phyloP scores from a whole-genome alignment of 1,140 invertebrate species.

The Tyrophagus putrescentiae region DNA sequence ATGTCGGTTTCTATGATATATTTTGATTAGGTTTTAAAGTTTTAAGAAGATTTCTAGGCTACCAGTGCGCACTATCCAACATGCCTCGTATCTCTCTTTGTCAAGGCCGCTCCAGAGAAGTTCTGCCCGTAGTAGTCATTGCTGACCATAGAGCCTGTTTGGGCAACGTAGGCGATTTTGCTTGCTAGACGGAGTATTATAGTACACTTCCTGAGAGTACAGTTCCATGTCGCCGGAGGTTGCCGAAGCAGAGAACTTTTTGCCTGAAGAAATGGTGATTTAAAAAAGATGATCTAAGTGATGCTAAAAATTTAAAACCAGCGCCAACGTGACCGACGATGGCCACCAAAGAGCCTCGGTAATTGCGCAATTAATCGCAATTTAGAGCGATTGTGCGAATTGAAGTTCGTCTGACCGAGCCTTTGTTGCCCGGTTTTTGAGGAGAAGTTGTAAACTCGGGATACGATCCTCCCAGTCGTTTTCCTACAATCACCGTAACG shows the following conservation, averaged over 20 bases:
- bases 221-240: conserved; percentile 43
- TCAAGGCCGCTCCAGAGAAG: conserved; percentile 54
- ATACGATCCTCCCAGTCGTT: too few species aligned
- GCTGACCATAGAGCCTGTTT: conserved; percentile 89
- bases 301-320: too few species aligned
- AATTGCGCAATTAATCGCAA: conserved; percentile 28
- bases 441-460: too few species aligned
- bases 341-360: conserved; percentile 33
- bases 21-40: too few species aligned
- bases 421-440: too few species aligned
- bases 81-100: conserved; percentile 57
- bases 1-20: conserved; percentile 69
- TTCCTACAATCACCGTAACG: too few species aligned
- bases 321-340: conserved; percentile 38
- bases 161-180: conserved; percentile 67
- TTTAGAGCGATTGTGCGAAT: conserved; percentile 23
- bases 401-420: too few species aligned
- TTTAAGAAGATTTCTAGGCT: too few species aligned
- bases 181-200: conserved; percentile 28
- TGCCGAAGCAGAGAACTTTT: conserved; percentile 41
- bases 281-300: too few species aligned
- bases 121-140: conserved; percentile 75
- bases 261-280: too few species aligned
- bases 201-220: conserved; percentile 30
- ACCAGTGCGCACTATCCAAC: conserved; percentile 65